These are phyloP conservation scores for Drosophila navojoa DNA, from an alignment of 1,140 invertebrate genomes.

Conservation along the genomic window DNA sequence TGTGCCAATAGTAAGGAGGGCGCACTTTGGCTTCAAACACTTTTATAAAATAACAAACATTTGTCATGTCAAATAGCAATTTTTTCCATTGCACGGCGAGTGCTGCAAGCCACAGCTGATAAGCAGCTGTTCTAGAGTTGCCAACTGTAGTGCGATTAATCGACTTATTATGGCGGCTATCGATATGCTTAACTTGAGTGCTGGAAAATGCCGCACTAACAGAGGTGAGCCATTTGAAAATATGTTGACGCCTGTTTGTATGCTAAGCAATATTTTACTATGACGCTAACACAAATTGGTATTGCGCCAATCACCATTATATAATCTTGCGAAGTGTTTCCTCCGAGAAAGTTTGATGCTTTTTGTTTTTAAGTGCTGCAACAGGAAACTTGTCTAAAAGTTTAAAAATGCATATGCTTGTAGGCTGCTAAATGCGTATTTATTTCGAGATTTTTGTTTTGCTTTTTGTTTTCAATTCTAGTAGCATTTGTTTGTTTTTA, in stretches of 20 bases:
- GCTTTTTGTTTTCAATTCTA: constrained; percentile 77
- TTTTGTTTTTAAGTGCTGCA: constrained; percentile 1
- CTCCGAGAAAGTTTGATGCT: not conserved
- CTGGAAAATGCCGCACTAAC: constrained; percentile 9
- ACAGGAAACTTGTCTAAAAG: not conserved
- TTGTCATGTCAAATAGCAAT: constrained; percentile 42
- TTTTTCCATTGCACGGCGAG: constrained; percentile 36
- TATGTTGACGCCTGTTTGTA: not conserved
- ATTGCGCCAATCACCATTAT: too few relatives aligned
- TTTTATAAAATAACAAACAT: constrained; percentile 35
- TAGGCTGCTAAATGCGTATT: constrained; percentile 82
- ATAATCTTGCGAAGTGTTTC: too few relatives aligned
- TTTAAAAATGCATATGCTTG: constrained; percentile 12
- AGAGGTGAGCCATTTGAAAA: too few relatives aligned
- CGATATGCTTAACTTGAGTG: not conserved
- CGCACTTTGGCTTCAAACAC: constrained; percentile 20
- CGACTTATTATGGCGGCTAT: not conserved
- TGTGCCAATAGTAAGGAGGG: constrained; percentile 6
- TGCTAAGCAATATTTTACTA: too few relatives aligned
- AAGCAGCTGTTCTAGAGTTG: constrained; percentile 40
- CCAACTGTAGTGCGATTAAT: constrained; percentile 12
- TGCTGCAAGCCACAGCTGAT: constrained; percentile 35
- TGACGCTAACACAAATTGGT: too few relatives aligned
- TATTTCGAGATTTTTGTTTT: constrained; percentile 75
- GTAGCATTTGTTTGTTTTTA: constrained; percentile 74